Evolutionary conservation across 1,140 invertebrate species (phyloP), one percentile per base, ranked within the genome.

Genomic region (Drosophila nigromelanica): DNA sequence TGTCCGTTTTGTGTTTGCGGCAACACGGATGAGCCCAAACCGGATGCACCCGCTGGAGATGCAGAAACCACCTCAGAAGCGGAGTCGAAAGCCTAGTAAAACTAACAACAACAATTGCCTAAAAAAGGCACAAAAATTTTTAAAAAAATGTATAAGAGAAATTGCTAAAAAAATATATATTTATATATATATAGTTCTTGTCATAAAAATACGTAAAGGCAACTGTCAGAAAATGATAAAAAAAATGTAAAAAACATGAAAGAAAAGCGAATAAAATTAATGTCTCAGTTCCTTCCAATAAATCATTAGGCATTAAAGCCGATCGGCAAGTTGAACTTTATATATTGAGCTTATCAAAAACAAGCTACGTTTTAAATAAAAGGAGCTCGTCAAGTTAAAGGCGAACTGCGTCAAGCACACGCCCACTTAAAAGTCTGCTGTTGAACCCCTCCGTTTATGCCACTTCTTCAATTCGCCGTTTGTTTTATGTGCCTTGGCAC

Each of bases 1-100:
- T 96, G 95, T 92, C 96, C 96, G 61, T 94, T 93, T 55, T 92
- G 95, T 73, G 93, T 94, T 2, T 95, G 94, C 79, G 91, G 92
- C 39, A 90, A 87, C 45, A 89, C 87, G 8, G 64, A 90, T 75
- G 87, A 90, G 42, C 75, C 67, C 33, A 81, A 86, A 45, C 75
- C 83, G 24, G 93, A 92, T 73, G 82, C 78, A 21, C 93, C 93
- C 47, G 78, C 93, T 27, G 79, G 85, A 15, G 93, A 93, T 10
- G 92, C 92, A 18, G 93, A 91, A 50, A 91, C 90, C 47, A 82
- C 89, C 10, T 80, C 81, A 18, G 90, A 89, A 48, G 80, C 86
- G 0, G 90, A 91, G 14, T 82, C 90, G 11, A 91, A 91, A 48
- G 86, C 89, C 47, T 90, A 62, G 52, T 11, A 0, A 12, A 10